Evolutionary conservation across 2,113 vertebrate genomes (phyloP), one percentile per base, ranked within the genome.

Genomic region (Chloebia gouldiae): DNA sequence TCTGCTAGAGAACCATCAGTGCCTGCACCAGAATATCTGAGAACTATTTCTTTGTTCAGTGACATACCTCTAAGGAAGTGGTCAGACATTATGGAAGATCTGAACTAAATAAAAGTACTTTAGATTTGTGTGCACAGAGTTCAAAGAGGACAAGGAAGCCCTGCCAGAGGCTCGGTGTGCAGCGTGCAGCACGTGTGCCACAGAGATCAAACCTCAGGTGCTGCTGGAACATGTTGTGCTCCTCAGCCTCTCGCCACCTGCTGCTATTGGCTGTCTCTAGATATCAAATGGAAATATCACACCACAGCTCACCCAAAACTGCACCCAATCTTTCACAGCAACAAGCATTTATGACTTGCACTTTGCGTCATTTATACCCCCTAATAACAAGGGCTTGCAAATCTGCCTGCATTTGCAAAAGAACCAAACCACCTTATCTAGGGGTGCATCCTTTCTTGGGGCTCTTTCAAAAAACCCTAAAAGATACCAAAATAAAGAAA

Each of bases 261-360:
- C 94, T 96, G 76, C 89, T 87, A 95, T 95, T 97, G 96, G 94
- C 95, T 97, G 93, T 28, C 45, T 91, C 49, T 63, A 81, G 45
- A 87, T 96, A 96, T 97, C 97, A 96, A 93, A 96, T 76, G 95
- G 95, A 96, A 96, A 97, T 84, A 96, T 97, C 91, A 97, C 90
- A 94, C 97, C 90, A 2, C 96, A 97, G 72, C 85, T 96, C 88
- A 82, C 86, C 75, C 81, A 92, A 92, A 96, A 76, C 84, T 86
- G 80, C 81, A 83, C 93, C 92, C 95, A 89, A 65, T 95, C 86
- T 88, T 92, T 90, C 92, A 81, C 39, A 15, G 81, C 44, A 90
- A n/a, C 49, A 91, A 75, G 77, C 78, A 82, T 90, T 87, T 96
- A 81, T 81, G 89, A 83, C 82, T 92, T 70, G 72, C 91, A 64